phyloP scores from a whole-genome alignment of 2,797 vertebrate genomes.

The Hippopotamyrus pictus region DNA sequence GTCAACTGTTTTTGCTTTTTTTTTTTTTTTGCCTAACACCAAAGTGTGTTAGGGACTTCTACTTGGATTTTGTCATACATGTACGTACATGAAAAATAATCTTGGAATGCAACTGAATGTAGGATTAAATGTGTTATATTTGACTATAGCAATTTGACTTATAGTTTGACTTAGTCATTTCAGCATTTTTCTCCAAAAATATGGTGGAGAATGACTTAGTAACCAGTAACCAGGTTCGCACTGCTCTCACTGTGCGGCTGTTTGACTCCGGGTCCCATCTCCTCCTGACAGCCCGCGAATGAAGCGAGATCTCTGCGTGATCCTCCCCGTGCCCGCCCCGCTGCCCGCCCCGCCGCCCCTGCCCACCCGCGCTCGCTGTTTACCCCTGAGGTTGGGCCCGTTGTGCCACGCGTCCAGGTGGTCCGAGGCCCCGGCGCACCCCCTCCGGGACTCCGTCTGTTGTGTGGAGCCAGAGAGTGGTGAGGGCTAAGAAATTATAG shows the following conservation, averaged over 20 bases:
- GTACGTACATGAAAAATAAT: not conserved
- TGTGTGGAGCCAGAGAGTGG: not conserved
- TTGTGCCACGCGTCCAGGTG: not conserved
- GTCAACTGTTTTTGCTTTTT: not conserved
- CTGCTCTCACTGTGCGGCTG: not conserved
- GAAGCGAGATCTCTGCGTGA: not conserved
- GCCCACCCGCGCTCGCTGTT: not conserved
- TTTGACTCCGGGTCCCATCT: too few relatives aligned
- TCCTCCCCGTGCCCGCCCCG: not conserved
- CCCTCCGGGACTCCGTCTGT: slow-evolving; percentile 4
- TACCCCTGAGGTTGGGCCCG: not conserved
- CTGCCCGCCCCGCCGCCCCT: not conserved
- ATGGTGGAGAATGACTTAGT: not conserved
- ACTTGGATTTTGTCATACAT: not conserved
- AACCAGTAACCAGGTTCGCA: not conserved
- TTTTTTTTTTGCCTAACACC: not conserved
- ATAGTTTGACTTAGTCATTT: not conserved
- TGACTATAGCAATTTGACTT: not conserved
- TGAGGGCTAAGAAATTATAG: slow-evolving; percentile 9
- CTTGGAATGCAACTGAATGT: not conserved
- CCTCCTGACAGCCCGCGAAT: not conserved
- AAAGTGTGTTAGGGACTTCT: not conserved
- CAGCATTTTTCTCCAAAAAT: not conserved
- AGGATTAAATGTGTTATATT: not conserved
- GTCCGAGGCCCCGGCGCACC: not conserved